These are phyloP conservation scores for Actinia tenebrosa DNA, from an alignment of 64 coral and sea anemone genomes.

Conservation along the genomic window DNA sequence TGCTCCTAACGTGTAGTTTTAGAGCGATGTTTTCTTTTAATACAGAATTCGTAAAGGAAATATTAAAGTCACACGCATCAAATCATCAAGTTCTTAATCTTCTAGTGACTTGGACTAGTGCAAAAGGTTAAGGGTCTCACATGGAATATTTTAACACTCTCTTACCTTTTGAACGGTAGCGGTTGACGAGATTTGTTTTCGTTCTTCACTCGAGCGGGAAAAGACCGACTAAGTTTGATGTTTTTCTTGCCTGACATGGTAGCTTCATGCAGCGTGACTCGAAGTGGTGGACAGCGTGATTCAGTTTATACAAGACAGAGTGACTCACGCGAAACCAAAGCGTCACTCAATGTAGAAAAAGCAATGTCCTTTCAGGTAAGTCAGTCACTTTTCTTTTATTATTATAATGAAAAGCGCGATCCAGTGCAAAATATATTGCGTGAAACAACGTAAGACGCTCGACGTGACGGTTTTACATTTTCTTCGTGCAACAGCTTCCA, in stretches of 20 bases:
- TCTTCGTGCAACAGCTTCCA: background rate
- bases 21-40: too few species aligned
- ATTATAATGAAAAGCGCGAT: background rate
- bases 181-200: conserved; percentile 15
- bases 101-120: background rate
- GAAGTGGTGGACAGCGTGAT: background rate
- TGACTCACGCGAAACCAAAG: background rate
- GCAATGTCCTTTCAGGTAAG: background rate
- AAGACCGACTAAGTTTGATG: conserved; percentile 17
- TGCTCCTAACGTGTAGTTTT: too few species aligned
- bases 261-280: background rate
- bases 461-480: background rate
- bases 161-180: conserved; percentile 21
- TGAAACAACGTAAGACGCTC: background rate
- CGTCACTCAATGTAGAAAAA: background rate
- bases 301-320: background rate
- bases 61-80: too few species aligned
- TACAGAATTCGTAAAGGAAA: too few species aligned
- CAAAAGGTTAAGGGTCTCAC: too few species aligned
- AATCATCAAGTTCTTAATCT: background rate
- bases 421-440: background rate
- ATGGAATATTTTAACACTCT: background rate
- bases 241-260: conserved; percentile 9
- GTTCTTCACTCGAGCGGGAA: conserved; percentile 7
- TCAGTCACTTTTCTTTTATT: background rate